A percentile compares a stretch with the other conserved stretches of the same genome.
These are phyloP conservation scores for Polietes domitor DNA, from an alignment of 2,888 invertebrate genomes.

Conservation along the genomic window DNA sequence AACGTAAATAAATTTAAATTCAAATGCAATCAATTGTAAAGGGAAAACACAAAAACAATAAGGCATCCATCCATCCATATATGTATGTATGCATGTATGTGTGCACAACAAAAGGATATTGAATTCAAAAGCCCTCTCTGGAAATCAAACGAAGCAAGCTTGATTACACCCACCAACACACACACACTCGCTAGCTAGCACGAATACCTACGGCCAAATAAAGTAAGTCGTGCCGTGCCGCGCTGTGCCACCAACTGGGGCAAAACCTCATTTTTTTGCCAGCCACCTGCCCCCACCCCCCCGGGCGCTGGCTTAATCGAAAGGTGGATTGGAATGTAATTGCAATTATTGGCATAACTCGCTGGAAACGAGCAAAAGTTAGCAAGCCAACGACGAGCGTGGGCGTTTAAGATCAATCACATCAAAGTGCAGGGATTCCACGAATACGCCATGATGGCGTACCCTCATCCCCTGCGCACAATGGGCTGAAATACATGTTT, in stretches of 20 bases:
- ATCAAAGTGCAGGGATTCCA: background rate
- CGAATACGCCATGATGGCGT: background rate
- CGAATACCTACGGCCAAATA: background rate
- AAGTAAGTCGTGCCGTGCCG: background rate
- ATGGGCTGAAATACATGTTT: background rate
- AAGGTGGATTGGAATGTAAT: slow-evolving; percentile 4
- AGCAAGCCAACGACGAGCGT: background rate
- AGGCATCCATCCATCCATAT: background rate
- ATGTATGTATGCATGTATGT: too few relatives aligned
- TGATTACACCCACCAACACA: background rate
- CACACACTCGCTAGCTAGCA: background rate
- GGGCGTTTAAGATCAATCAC: slow-evolving; percentile 24
- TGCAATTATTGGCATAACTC: slow-evolving; percentile 25
- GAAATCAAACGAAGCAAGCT: slow-evolving; percentile 9
- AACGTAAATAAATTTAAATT: slow-evolving; percentile 54
- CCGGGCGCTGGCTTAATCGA: background rate
- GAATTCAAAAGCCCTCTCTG: background rate
- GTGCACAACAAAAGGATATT: slow-evolving; percentile 36
- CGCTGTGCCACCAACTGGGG: background rate
- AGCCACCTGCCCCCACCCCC: too few relatives aligned
- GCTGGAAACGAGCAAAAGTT: background rate
- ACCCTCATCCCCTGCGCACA: background rate
- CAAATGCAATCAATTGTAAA: slow-evolving; percentile 62
- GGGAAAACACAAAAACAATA: slow-evolving; percentile 46
- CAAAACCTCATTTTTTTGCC: too few relatives aligned